Base-by-base conservation (phyloP, 1,140 invertebrate species). In the Hestina assimilis region DNA sequence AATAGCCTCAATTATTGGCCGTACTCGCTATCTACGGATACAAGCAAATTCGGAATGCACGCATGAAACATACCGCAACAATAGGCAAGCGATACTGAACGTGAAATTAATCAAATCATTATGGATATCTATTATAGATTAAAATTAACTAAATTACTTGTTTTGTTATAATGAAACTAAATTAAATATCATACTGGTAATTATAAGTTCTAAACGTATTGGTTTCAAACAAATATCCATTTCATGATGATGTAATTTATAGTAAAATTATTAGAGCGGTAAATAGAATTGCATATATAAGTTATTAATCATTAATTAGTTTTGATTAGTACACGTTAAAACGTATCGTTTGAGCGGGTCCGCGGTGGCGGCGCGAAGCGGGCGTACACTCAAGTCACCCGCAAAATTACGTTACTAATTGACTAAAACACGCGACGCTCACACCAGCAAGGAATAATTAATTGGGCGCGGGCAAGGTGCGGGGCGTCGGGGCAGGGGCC, bases 371-470 rank as follows among this genome's bases (percentile, higher is more conserved):
- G 12, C 33, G 33, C 33, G 33, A 38, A 46, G 35, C 54, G 45
- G 73, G 64, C 78, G 75, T 73, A 76, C 76, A 81, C 84, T 87
- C 84, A 82, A 87, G 80, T 85, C 79, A 84, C 75, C 82, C 84
- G 80, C 83, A 87, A 87, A 87, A 87, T 87, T 87, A 87, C 84
- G 80, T 87, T 87, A 87, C 82, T 87, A 87, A 87, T 87, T 87
- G 84, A 87, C 79, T 87, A 83, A 87, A 87, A 87, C 84, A 85
- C 82, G 84, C 84, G 84, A 87, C 82, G 76, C 82, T 85, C 80
- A 85, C 84, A 84, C 82, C 84, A 79, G 84, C 78, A 66, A 77
- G 72, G 82, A 87, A 85, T 87, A 87, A 87, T 87, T 87, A 87
- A 87, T 87, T 84, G 83, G 83, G 83, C 72, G 64, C 70, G 67